A percentile compares a stretch with the other conserved stretches of the same genome.
phyloP scores from a whole-genome alignment of 2,888 invertebrate species.

The Morpho helenor region DNA sequence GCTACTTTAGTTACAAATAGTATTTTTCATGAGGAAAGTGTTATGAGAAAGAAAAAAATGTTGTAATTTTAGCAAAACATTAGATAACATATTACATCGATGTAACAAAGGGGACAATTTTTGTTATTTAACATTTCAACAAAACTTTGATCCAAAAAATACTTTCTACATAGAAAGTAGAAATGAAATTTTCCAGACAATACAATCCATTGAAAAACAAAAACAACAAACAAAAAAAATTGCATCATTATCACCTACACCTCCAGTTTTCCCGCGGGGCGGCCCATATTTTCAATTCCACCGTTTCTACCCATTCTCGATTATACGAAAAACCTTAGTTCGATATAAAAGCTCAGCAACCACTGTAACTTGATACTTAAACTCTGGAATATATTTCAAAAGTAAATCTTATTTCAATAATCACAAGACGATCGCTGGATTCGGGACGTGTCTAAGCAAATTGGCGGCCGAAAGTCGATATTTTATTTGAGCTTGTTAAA shows the following conservation, averaged over 20 bases:
- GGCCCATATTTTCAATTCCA: conserved; percentile 67
- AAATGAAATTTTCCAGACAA: neutral
- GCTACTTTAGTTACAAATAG: too few species aligned
- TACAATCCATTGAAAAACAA: conserved; percentile 5
- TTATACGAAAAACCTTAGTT: conserved; percentile 58
- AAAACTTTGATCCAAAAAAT: too few species aligned
- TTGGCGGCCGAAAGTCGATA: conserved; percentile 57
- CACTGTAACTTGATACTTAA: conserved; percentile 34
- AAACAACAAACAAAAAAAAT: conserved; percentile 13
- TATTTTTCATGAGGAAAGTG: too few species aligned
- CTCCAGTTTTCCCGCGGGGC: conserved; percentile 54
- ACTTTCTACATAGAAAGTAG: neutral
- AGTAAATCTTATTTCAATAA: conserved; percentile 12
- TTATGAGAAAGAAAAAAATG: too few species aligned
- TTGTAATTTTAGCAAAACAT: too few species aligned
- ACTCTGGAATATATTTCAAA: conserved; percentile 1
- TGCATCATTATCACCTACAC: conserved; percentile 29
- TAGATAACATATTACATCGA: too few species aligned
- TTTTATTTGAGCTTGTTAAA: conserved; percentile 71
- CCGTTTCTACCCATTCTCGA: conserved; percentile 59
- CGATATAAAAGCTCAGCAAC: conserved; percentile 49
- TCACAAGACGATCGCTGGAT: conserved; percentile 15
- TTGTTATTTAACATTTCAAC: too few species aligned
- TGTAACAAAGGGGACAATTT: too few species aligned
- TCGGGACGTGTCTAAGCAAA: conserved; percentile 24